Evolutionary conservation across 2,888 invertebrate genomes (phyloP).

Genomic region (Anthophora plumipes): DNA sequence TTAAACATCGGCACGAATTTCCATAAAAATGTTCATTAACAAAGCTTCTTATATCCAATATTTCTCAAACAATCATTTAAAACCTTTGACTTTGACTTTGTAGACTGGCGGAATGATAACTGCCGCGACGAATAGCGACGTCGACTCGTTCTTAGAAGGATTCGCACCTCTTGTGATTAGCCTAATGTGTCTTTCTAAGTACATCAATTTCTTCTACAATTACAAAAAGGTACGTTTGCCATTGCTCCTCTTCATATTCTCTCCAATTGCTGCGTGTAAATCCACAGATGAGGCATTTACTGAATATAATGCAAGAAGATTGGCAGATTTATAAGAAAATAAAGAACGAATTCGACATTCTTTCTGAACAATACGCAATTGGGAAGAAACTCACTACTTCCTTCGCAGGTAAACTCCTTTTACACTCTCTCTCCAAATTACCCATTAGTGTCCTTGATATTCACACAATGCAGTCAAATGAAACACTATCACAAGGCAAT

Average conservation of each 20-base stretch:
- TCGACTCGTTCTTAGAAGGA: constrained; percentile 56
- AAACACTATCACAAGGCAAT: too few relatives aligned
- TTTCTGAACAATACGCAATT: constrained; percentile 49
- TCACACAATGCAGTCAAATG: neutral
- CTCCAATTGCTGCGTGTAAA: neutral
- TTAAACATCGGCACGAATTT: too few relatives aligned
- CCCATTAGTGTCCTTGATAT: neutral
- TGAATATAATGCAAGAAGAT: constrained; percentile 51
- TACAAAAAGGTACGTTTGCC: constrained; percentile 45
- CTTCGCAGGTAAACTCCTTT: constrained; percentile 52
- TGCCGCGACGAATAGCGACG: constrained; percentile 36
- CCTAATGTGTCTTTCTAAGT: constrained; percentile 60
- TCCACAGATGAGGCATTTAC: constrained; percentile 55
- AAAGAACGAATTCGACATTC: constrained; percentile 37
- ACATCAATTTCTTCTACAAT: constrained; percentile 59
- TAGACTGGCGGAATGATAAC: constrained; percentile 57
- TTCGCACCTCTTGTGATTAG: constrained; percentile 60
- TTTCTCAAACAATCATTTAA: neutral
- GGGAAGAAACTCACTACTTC: constrained; percentile 45
- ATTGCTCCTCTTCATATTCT: neutral
- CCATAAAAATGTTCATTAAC: too few relatives aligned
- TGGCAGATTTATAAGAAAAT: constrained; percentile 50
- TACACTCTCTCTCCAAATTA: too few relatives aligned
- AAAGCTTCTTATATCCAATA: neutral
- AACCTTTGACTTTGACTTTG: neutral